phyloP scores from a whole-genome alignment of 1,140 invertebrate genomes.

The Anadara kagoshimensis region DNA sequence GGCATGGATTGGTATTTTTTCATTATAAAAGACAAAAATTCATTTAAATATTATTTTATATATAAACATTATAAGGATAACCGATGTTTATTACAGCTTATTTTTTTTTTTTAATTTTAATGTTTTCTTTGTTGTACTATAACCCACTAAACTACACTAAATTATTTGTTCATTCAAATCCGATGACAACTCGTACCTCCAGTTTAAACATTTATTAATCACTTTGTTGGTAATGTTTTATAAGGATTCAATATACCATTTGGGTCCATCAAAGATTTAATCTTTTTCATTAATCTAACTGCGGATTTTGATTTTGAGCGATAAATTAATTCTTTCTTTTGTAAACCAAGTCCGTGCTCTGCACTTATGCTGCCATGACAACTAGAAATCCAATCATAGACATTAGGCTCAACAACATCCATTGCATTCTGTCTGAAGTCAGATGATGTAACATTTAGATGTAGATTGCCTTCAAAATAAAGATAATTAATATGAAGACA shows the following conservation, averaged over 20 bases:
- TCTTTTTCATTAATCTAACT: constrained; percentile 85
- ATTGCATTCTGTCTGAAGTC: constrained; percentile 82
- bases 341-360: constrained; percentile 90
- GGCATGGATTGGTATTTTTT: no score
- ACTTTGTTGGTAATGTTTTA: constrained; percentile 80
- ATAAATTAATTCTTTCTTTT: constrained; percentile 88
- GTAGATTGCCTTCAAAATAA: neutral
- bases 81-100: no score
- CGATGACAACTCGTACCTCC: no score
- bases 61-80: no score
- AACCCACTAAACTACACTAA: no score
- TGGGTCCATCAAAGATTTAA: constrained; percentile 93
- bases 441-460: constrained; percentile 72
- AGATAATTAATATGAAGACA: constrained; percentile 72
- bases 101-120: no score
- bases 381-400: constrained; percentile 90
- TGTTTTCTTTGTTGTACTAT: no score
- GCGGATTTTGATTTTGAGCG: constrained; percentile 86
- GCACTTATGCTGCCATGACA: constrained; percentile 92
- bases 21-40: no score
- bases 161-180: no score
- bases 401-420: constrained; percentile 88
- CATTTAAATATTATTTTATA: no score
- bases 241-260: constrained; percentile 96
- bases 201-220: no score